These are phyloP conservation scores for Druon quercuslanigerum DNA, from an alignment of 1,140 invertebrate species.

Conservation along the genomic window DNA sequence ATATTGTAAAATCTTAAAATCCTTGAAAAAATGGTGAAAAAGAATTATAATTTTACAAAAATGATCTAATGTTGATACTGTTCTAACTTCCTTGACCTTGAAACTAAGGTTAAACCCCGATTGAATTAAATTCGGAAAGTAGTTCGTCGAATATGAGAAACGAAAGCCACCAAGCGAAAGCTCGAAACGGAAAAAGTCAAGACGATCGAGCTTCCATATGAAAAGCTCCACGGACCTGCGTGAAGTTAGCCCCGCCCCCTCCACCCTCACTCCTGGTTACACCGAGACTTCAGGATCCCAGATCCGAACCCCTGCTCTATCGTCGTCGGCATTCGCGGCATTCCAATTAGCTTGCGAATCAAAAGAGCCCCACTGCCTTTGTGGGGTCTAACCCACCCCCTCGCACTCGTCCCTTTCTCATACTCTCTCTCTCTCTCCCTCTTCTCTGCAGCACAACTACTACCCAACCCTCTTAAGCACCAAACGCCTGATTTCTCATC, in stretches of 20 bases:
- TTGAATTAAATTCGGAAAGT: too few species aligned
- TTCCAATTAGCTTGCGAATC: conserved; percentile 76
- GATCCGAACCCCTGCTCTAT: conserved; percentile 67
- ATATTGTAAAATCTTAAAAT: too few species aligned
- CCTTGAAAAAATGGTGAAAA: too few species aligned
- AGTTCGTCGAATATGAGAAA: neutral
- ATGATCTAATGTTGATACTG: too few species aligned
- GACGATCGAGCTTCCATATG: conserved; percentile 45
- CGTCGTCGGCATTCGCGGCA: conserved; percentile 74
- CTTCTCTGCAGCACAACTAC: neutral
- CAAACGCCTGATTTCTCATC: neutral
- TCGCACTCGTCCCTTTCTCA: conserved; percentile 59
- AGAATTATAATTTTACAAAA: too few species aligned
- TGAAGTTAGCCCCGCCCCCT: conserved; percentile 71
- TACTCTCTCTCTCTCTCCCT: conserved; percentile 47
- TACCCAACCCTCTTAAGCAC: conserved; percentile 36
- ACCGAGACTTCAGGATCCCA: conserved; percentile 65
- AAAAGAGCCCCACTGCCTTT: conserved; percentile 75
- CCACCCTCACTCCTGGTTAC: conserved; percentile 50
- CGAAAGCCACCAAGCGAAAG: neutral
- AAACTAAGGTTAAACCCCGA: too few species aligned
- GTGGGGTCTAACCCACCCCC: conserved; percentile 67
- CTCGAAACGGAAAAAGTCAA: conserved; percentile 6
- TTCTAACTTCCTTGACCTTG: too few species aligned
- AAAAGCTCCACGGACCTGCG: conserved; percentile 48